phyloP scores from a whole-genome alignment of 2,113 vertebrate genomes.

The Patagioenas fasciata region DNA sequence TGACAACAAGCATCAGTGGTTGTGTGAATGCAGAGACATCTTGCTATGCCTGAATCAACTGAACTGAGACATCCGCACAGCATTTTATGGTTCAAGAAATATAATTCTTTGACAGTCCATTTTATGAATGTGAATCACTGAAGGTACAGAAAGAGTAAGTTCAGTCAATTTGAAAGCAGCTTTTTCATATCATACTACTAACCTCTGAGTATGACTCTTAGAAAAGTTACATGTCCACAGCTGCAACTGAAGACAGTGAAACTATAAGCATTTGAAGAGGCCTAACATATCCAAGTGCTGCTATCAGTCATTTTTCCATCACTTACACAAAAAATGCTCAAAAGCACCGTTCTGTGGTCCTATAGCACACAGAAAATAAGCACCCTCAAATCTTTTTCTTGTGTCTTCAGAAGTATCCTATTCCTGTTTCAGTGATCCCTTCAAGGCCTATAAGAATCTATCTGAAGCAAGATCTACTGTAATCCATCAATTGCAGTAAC shows the following conservation, averaged over 20 bases:
- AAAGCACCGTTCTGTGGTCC: background rate
- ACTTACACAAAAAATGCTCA: background rate
- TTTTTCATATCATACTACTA: background rate
- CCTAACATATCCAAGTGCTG: background rate
- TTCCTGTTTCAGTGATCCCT: background rate
- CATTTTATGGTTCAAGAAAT: background rate
- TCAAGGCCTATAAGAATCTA: background rate
- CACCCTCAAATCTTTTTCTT: background rate
- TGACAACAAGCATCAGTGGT: background rate
- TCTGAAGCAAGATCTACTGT: background rate
- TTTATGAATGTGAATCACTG: background rate
- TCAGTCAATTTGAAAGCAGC: background rate
- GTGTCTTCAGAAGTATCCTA: background rate
- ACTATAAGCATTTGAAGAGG: background rate
- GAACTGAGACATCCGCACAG: background rate
- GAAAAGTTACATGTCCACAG: background rate
- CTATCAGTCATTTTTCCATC: background rate
- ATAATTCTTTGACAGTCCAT: background rate
- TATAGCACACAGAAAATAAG: background rate
- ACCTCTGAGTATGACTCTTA: background rate
- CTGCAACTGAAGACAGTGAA: background rate
- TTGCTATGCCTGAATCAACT: background rate
- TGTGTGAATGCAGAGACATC: background rate
- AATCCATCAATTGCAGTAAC: background rate
- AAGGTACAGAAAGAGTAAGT: background rate